Percentiles rank a stretch among this genome's conserved stretches.
phyloP scores from a whole-genome alignment of 2,113 vertebrate species.

The Eulemur macaco region DNA sequence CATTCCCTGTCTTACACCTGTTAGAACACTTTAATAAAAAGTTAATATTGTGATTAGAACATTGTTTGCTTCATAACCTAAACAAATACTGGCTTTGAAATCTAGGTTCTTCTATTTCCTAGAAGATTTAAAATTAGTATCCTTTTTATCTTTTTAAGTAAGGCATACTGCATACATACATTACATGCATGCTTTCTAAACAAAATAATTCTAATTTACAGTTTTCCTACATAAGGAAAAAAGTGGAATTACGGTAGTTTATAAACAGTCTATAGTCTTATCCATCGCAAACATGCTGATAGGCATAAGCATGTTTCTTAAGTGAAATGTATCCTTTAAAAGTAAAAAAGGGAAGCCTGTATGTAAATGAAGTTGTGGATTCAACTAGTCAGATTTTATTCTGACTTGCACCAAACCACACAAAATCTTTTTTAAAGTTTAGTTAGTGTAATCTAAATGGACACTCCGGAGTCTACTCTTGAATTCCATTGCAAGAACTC shows the following conservation, averaged over 20 bases:
- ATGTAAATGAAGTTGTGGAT: slow-evolving; percentile 85
- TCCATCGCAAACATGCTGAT: slow-evolving; percentile 87
- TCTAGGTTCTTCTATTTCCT: slow-evolving; percentile 81
- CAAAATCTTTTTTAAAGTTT: slow-evolving; percentile 67
- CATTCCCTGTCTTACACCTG: slow-evolving; percentile 64
- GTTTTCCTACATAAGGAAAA: slow-evolving; percentile 80
- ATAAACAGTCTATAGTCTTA: slow-evolving; percentile 81
- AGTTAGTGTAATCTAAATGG: slow-evolving; percentile 68
- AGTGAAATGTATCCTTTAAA: slow-evolving; percentile 83
- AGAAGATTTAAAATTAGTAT: slow-evolving; percentile 78
- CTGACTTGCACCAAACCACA: slow-evolving; percentile 82
- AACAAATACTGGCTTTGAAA: slow-evolving; percentile 80
- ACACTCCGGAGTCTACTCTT: slow-evolving; percentile 46
- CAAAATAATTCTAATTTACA: slow-evolving; percentile 78
- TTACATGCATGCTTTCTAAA: slow-evolving; percentile 82
- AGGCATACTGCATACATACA: slow-evolving; percentile 80
- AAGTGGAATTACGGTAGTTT: slow-evolving; percentile 80
- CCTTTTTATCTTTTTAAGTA: slow-evolving; percentile 71
- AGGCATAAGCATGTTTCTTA: slow-evolving; percentile 85
- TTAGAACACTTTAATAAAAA: slow-evolving; percentile 75
- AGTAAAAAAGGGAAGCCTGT: slow-evolving; percentile 79
- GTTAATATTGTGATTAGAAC: slow-evolving; percentile 76
- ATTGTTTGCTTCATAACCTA: slow-evolving; percentile 83
- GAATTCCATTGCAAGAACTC: slow-evolving; percentile 37
- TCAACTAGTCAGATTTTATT: slow-evolving; percentile 81